These are phyloP conservation scores for Sebastes matsubarae DNA, from an alignment of 2,797 vertebrate species.

Conservation along the genomic window DNA sequence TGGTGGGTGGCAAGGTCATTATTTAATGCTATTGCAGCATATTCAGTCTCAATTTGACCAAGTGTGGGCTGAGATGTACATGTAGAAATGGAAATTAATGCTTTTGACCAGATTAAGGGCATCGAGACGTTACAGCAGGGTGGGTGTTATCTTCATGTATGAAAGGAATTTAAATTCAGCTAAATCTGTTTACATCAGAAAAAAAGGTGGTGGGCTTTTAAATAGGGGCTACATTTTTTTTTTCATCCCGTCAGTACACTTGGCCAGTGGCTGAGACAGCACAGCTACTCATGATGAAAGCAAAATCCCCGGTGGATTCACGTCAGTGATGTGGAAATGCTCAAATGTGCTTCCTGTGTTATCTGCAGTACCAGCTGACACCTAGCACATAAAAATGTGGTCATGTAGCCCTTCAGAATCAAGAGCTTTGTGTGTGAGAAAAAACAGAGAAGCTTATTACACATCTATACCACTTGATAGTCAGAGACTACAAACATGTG, in stretches of 20 bases:
- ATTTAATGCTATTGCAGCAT: conserved; percentile 26
- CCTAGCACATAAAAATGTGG: conserved; percentile 29
- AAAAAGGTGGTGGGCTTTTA: conserved; percentile 10
- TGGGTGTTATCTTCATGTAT: not conserved
- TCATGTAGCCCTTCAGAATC: conserved; percentile 27
- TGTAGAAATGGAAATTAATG: conserved; percentile 37
- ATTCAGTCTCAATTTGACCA: conserved; percentile 33
- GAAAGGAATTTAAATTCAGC: conserved; percentile 42
- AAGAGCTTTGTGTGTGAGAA: conserved; percentile 1
- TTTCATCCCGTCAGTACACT: conserved; percentile 10
- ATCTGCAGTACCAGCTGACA: conserved; percentile 56
- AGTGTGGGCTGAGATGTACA: conserved; percentile 30
- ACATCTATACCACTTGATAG: conserved; percentile 2
- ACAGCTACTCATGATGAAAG: conserved; percentile 49
- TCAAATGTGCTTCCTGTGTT: conserved; percentile 51
- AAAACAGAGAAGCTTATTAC: not conserved
- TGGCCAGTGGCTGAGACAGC: conserved; percentile 20
- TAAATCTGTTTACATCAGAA: not conserved
- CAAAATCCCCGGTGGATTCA: conserved; percentile 40
- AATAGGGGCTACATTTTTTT: not conserved
- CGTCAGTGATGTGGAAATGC: conserved; percentile 49
- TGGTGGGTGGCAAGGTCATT: conserved; percentile 31
- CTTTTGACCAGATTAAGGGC: conserved; percentile 18
- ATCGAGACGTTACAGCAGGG: conserved; percentile 12
- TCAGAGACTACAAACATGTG: not conserved